Conservation (phyloP, 2,797 vertebrate species). For the Phrynocephalus guinanensis region DNA sequence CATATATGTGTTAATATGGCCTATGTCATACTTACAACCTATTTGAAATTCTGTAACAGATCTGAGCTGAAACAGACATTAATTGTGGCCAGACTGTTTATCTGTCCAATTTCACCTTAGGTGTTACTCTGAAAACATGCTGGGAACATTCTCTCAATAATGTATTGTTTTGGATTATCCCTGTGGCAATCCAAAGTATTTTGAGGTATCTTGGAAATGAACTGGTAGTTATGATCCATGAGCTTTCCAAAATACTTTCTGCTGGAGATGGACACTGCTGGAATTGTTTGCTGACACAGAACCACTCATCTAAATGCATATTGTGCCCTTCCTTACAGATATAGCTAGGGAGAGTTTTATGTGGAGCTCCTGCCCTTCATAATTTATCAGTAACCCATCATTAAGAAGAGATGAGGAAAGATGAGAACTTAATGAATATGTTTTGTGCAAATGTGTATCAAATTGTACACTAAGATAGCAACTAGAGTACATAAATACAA, state of each 20-base stretch:
- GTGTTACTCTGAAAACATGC: too few relatives aligned
- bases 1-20: too few relatives aligned
- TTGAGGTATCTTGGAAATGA: neutral
- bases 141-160: too few relatives aligned
- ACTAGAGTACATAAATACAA: too few relatives aligned
- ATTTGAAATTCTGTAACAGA: too few relatives aligned
- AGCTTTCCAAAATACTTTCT: neutral
- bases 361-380: neutral
- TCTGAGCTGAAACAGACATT: too few relatives aligned
- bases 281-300: neutral
- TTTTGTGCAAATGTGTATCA: neutral
- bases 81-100: too few relatives aligned
- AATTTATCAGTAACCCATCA: neutral
- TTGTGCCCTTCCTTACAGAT: neutral
- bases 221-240: neutral
- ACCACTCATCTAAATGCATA: neutral
- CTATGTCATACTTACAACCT: too few relatives aligned
- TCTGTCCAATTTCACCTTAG: too few relatives aligned
- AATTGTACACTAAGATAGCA: too few relatives aligned
- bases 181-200: too few relatives aligned
- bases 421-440: neutral
- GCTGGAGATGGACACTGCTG: neutral
- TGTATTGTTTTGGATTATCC: too few relatives aligned
- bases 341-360: neutral
- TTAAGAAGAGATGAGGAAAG: neutral